phyloP scores from a whole-genome alignment of 2,888 invertebrate species.

The Phasia obesa region DNA sequence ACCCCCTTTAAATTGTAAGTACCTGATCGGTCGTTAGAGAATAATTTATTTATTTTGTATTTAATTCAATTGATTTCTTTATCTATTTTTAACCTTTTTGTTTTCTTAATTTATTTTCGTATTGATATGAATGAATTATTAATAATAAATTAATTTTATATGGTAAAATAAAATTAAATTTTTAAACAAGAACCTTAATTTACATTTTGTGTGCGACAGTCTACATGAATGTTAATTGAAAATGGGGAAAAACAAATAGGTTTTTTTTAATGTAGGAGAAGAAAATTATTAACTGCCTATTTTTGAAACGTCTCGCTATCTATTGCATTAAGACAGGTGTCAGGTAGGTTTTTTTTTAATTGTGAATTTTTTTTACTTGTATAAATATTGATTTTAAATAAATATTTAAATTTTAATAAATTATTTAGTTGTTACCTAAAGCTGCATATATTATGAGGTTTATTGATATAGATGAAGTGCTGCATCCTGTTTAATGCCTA shows the following conservation, averaged over 20 bases:
- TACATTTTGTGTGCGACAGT: constrained; percentile 27
- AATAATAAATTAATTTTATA: constrained; percentile 68
- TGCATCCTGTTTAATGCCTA: too few species aligned
- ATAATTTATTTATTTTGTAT: constrained; percentile 20
- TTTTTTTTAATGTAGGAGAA: neutral
- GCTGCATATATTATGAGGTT: too few species aligned
- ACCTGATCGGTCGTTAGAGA: neutral
- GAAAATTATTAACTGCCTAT: neutral
- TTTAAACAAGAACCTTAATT: constrained; percentile 2
- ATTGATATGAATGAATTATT: constrained; percentile 66
- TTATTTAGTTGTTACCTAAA: too few species aligned
- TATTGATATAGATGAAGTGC: too few species aligned
- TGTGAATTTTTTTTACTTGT: too few species aligned
- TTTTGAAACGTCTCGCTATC: neutral
- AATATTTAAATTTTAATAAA: too few species aligned
- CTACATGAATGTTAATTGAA: constrained; percentile 44
- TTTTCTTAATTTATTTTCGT: constrained; percentile 14
- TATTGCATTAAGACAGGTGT: neutral
- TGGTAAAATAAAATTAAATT: constrained; percentile 41
- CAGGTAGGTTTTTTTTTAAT: too few species aligned
- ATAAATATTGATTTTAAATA: too few species aligned
- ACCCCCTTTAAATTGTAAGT: constrained; percentile 32
- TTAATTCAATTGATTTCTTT: constrained; percentile 35
- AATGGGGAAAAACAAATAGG: neutral
- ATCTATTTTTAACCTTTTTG: constrained; percentile 22